Evolutionary conservation across 1,140 invertebrate genomes (phyloP), one percentile per base, ranked within the genome.

Genomic region (Drosophila obscura): DNA sequence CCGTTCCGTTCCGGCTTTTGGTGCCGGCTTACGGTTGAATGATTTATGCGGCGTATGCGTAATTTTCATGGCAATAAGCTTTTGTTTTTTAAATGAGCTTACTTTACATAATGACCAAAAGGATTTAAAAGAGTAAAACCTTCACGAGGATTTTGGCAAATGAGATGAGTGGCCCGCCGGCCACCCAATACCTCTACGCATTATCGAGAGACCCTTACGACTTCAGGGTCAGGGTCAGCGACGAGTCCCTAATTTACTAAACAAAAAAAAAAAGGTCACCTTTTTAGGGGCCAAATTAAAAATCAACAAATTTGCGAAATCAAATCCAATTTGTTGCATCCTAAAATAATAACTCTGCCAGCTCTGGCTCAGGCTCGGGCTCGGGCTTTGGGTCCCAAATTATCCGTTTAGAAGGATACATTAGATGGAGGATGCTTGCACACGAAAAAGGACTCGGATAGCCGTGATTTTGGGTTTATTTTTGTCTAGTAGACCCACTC

Each of bases 241-340:
- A 19, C 15, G 24, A 4, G 53, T 60, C 39, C 59, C 51, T 87
- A 77, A 81, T 87, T 87, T 77, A 77, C 73, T 74, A 74, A 45
- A 51, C 51, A 62, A 44, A 9, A 3, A 4, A 53, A 51, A 56
- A 22, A 11, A 46, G 64, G 44, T 60, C 58, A 43, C 62, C 35
- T 13, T 51, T 39, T 56, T n/a, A 51, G 52, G 22, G 22, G 61
- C 44, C 44, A 76, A 87, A 87, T 84, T 84, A 81, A 81, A 84
- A 84, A 77, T 71, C 84, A 84, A 87, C 82, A 87, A 84, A 81
- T 81, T 74, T 75, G 71, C 73, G 68, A 80, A 74, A 84, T 87
- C 63, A 63, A 87, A 84, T 81, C 78, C 77, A 81, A 74, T 81
- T 87, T 71, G 53, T 51, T 49, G 50, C 57, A 45, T 64, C 82